Evolutionary conservation across 35 echinoderm and acorn worm genomes (phyloP).

Genomic region (Patiria miniata): DNA sequence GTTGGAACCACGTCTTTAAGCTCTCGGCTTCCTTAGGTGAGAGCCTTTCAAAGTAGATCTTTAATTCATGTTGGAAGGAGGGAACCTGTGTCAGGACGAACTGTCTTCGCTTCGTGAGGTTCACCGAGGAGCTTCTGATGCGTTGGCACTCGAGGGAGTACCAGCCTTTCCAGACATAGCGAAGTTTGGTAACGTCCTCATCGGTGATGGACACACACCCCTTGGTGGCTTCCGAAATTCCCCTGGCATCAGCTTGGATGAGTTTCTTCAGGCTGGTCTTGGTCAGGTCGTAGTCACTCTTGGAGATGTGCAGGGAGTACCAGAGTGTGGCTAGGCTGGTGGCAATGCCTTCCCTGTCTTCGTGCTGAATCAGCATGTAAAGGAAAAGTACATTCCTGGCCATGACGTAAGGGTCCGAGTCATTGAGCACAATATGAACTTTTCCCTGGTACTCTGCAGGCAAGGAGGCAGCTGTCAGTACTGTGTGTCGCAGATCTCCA

Average conservation of each 20-base stretch:
- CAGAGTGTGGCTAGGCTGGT: constrained; percentile 40
- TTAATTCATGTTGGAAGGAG: not conserved
- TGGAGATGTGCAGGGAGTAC: constrained; percentile 50
- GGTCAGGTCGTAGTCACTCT: constrained; percentile 42
- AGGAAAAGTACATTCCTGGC: constrained; percentile 76
- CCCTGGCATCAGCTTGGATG: not conserved
- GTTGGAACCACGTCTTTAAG: constrained; percentile 23
- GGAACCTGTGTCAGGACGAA: not conserved
- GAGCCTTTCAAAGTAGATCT: not conserved
- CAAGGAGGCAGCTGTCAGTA: constrained; percentile 61
- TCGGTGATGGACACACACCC: constrained; percentile 20
- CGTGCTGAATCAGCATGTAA: constrained; percentile 51
- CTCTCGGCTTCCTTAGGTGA: not conserved
- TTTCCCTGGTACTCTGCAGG: constrained; percentile 54
- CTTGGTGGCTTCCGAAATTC: not conserved
- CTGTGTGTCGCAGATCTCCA: constrained; percentile 54
- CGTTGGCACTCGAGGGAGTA: not conserved
- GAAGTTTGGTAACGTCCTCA: not conserved
- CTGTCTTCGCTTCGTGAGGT: constrained; percentile 13
- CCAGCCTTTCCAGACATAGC: constrained; percentile 53
- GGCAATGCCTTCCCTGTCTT: not conserved
- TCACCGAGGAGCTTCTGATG: not conserved
- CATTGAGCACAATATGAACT: constrained; percentile 49
- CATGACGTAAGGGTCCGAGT: constrained; percentile 53
- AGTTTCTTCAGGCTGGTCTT: constrained; percentile 8